These are phyloP conservation scores for Perdita meconis DNA, from an alignment of 2,888 invertebrate genomes.

Conservation along the genomic window DNA sequence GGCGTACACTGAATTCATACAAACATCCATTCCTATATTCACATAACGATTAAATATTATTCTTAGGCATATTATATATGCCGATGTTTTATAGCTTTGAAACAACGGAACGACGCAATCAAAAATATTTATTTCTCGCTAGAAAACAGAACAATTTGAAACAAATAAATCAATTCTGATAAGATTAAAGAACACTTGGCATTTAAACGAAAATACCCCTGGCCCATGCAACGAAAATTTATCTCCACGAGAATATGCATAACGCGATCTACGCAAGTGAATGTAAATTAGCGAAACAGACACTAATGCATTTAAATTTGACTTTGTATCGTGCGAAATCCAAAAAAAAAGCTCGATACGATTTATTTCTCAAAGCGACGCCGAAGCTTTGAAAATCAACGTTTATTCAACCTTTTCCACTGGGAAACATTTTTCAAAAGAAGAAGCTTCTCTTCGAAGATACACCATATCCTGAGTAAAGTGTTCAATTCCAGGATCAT, in stretches of 20 bases:
- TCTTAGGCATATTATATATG: conserved; percentile 25
- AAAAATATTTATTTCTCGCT: not conserved
- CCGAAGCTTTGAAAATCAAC: conserved; percentile 53
- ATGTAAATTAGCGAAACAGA: conserved; percentile 4
- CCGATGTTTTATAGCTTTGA: conserved; percentile 29
- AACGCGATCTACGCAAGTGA: not conserved
- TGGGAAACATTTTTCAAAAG: conserved; percentile 50
- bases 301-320: conserved; percentile 12
- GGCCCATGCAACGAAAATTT: conserved; percentile 19
- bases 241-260: not conserved
- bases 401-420: conserved; percentile 63
- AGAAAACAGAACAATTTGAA: conserved; percentile 7
- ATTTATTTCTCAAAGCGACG: conserved; percentile 58
- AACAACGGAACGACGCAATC: conserved; percentile 15
- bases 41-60: conserved; percentile 64
- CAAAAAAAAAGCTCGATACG: conserved; percentile 33
- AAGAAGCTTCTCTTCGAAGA: conserved; percentile 43
- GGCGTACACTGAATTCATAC: conserved; percentile 81
- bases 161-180: not conserved
- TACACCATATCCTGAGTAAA: conserved; percentile 54
- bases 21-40: conserved; percentile 77
- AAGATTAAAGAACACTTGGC: conserved; percentile 11
- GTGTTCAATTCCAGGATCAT: conserved; percentile 48
- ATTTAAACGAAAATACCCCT: not conserved
- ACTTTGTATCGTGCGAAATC: conserved; percentile 33